A percentile compares a stretch with the other conserved stretches of the same genome.
These are phyloP conservation scores for Scotopteryx bipunctaria DNA, from an alignment of 2,888 invertebrate species.

Conservation along the genomic window DNA sequence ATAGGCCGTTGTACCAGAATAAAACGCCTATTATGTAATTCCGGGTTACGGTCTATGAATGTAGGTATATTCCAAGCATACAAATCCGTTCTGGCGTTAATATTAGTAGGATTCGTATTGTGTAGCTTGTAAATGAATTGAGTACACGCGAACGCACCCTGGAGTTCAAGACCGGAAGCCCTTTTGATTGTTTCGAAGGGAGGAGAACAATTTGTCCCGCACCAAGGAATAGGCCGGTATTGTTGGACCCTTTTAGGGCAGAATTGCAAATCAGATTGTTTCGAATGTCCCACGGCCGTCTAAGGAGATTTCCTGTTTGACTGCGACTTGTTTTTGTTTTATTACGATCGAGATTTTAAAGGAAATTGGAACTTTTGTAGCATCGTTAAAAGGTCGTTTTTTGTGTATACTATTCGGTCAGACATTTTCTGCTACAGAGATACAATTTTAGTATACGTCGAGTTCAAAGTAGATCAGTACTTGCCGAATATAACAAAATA, in stretches of 20 bases:
- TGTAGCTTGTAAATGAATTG: too few relatives aligned
- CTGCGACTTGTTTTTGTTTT: slow-evolving; percentile 33
- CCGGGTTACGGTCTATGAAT: too few relatives aligned
- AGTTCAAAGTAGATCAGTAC: too few relatives aligned
- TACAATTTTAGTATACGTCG: neutral
- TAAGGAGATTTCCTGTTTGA: slow-evolving; percentile 45
- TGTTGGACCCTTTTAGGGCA: slow-evolving; percentile 51
- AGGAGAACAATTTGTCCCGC: slow-evolving; percentile 43
- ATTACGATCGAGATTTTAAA: slow-evolving; percentile 28
- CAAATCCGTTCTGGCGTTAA: too few relatives aligned
- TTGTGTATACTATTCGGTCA: neutral
- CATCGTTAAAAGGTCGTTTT: slow-evolving; percentile 1
- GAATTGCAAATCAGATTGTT: slow-evolving; percentile 67
- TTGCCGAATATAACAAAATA: too few relatives aligned
- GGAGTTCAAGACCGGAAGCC: slow-evolving; percentile 30
- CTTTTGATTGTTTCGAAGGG: slow-evolving; percentile 53
- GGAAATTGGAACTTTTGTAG: slow-evolving; percentile 17
- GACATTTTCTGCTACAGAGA: neutral
- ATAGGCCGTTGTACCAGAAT: too few relatives aligned
- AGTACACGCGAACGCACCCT: slow-evolving; percentile 1
- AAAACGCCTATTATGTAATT: too few relatives aligned
- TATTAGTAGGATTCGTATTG: too few relatives aligned
- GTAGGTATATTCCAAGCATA: neutral
- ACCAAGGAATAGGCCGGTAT: slow-evolving; percentile 27
- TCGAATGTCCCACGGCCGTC: slow-evolving; percentile 43